Percentiles rank a stretch among this genome's conserved stretches.
Conservation (phyloP, 2,113 vertebrate species). For the Parus major region DNA sequence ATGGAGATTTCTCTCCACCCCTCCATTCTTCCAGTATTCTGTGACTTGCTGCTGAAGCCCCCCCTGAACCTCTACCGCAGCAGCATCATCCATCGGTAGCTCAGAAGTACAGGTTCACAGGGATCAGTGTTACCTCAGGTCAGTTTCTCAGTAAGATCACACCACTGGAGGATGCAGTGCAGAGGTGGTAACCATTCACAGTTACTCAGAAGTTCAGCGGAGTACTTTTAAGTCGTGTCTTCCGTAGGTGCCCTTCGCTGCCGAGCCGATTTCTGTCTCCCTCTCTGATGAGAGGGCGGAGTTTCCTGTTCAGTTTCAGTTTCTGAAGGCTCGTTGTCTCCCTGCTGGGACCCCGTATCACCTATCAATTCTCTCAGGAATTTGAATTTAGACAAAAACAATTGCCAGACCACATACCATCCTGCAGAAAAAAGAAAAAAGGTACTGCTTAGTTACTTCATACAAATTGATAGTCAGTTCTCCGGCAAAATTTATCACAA, state of each 20-base stretch:
- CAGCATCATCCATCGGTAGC: background rate
- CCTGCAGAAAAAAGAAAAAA: constrained; percentile 74
- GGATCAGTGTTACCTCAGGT: background rate
- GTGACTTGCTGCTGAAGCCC: constrained; percentile 46
- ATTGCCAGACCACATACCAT: constrained; percentile 98
- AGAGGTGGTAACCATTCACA: background rate
- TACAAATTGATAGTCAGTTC: background rate
- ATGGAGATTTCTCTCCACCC: background rate
- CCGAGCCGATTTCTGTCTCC: constrained; percentile 79
- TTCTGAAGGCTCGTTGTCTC: constrained; percentile 85
- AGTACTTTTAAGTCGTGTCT: constrained; percentile 67
- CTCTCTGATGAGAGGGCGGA: constrained; percentile 65
- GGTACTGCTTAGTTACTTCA: background rate
- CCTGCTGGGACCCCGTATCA: constrained; percentile 87
- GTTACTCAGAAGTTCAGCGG: background rate
- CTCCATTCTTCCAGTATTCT: constrained; percentile 46
- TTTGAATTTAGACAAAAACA: constrained; percentile 98
- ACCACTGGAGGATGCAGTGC: background rate
- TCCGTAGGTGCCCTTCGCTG: constrained; percentile 80
- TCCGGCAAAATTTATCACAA: background rate
- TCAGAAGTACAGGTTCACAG: constrained; percentile 22
- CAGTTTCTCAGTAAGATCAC: constrained; percentile 27
- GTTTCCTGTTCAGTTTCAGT: constrained; percentile 77
- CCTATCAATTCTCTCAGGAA: constrained; percentile 95
- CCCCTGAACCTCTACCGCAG: background rate